phyloP scores from a whole-genome alignment of 2,888 invertebrate species.

The Drosophila affinis region DNA sequence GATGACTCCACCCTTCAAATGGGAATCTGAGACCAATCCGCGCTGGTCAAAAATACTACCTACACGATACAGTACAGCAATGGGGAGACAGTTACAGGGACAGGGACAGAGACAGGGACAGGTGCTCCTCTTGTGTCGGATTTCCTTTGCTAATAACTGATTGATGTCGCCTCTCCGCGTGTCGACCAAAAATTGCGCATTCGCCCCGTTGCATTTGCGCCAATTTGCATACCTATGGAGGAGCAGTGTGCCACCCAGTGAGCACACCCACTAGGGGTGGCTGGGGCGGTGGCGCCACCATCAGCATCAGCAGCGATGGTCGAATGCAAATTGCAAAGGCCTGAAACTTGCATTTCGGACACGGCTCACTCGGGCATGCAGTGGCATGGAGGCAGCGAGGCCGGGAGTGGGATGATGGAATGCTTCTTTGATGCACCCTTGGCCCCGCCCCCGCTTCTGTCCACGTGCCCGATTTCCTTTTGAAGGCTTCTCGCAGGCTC shows the following conservation, averaged over 20 bases:
- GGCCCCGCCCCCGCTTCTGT: background rate
- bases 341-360: slow-evolving; percentile 64
- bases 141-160: slow-evolving; percentile 67
- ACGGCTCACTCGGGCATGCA: slow-evolving; percentile 45
- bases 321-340: slow-evolving; percentile 62
- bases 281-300: background rate
- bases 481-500: slow-evolving; percentile 43
- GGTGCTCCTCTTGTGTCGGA: slow-evolving; percentile 21
- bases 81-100: background rate
- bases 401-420: background rate
- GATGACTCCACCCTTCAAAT: no score
- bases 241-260: background rate
- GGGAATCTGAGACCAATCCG: background rate
- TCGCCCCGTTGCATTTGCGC: slow-evolving; percentile 62
- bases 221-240: slow-evolving; percentile 45
- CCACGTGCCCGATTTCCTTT: slow-evolving; percentile 17
- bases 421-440: slow-evolving; percentile 28
- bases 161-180: slow-evolving; percentile 55
- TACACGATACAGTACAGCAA: background rate
- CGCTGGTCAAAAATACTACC: slow-evolving; percentile 3
- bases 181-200: slow-evolving; percentile 58
- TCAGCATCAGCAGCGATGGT: slow-evolving; percentile 19
- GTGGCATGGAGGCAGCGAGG: slow-evolving; percentile 5
- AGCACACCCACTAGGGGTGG: slow-evolving; percentile 5
- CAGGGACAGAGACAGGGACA: slow-evolving; percentile 1